Percentiles rank a stretch among this genome's conserved stretches.
These are phyloP conservation scores for Ochropleura plecta DNA, from an alignment of 2,888 invertebrate genomes.

Conservation along the genomic window DNA sequence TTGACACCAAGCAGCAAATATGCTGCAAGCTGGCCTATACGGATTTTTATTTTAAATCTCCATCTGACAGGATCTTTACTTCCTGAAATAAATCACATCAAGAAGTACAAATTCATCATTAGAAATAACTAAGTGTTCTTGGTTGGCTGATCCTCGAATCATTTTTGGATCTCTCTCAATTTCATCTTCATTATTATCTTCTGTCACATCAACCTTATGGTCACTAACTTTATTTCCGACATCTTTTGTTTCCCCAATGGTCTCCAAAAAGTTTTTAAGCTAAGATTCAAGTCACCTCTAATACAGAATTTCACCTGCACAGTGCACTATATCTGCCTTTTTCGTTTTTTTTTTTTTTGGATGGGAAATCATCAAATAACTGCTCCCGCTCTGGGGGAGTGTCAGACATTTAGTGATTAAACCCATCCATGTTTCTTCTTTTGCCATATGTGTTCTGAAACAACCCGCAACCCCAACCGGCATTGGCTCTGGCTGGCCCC, in stretches of 20 bases:
- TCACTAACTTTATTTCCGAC: neutral
- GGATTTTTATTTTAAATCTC: neutral
- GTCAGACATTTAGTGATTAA: too few species aligned
- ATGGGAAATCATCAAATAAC: too few species aligned
- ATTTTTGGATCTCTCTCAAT: neutral
- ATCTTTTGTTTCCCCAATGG: neutral
- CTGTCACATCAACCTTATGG: neutral
- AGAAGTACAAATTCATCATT: neutral
- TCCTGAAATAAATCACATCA: neutral
- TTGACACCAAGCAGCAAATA: slow-evolving; percentile 32
- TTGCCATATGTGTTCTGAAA: too few species aligned
- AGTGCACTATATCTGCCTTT: neutral
- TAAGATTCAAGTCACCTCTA: neutral
- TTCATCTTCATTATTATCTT: neutral
- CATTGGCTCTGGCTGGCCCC: too few species aligned
- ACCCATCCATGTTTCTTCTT: too few species aligned
- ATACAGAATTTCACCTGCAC: neutral
- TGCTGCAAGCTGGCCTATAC: neutral
- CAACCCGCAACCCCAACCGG: too few species aligned
- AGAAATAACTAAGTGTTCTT: neutral
- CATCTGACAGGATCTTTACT: neutral
- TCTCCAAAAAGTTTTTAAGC: neutral
- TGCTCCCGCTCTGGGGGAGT: too few species aligned
- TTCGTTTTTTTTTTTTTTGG: too few species aligned
- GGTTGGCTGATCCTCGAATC: too few species aligned